A percentile compares a stretch with the other conserved stretches of the same genome.
phyloP scores from a whole-genome alignment of 2,888 invertebrate species.

The Dilophus febrilis region DNA sequence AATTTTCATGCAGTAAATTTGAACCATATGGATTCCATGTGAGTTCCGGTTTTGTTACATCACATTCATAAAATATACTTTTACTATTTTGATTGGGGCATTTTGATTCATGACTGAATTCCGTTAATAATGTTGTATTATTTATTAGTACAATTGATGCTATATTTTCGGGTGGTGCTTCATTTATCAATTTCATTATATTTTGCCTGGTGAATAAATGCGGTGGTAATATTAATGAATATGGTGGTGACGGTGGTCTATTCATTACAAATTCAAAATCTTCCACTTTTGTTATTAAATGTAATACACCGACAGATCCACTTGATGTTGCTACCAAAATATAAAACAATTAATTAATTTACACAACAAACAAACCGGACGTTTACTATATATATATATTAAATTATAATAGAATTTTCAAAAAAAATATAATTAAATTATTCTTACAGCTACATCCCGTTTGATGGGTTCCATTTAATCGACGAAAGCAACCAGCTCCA shows the following conservation, averaged over 20 bases:
- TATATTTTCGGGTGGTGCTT: conserved; percentile 34
- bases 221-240: conserved; percentile 55
- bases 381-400: background rate
- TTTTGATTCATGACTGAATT: conserved; percentile 45
- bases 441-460: conserved; percentile 84
- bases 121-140: conserved; percentile 17
- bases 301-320: conserved; percentile 74
- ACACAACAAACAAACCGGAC: conserved; percentile 1
- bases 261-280: conserved; percentile 58
- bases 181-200: conserved; percentile 36
- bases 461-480: conserved; percentile 88
- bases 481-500: conserved; percentile 68
- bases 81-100: conserved; percentile 70
- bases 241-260: conserved; percentile 60
- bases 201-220: conserved; percentile 40
- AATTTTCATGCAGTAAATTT: conserved; percentile 57
- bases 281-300: conserved; percentile 42
- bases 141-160: conserved; percentile 45
- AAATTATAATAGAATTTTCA: background rate
- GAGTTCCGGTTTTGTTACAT: conserved; percentile 27
- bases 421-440: background rate
- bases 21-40: conserved; percentile 69
- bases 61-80: conserved; percentile 31
- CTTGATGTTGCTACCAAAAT: conserved; percentile 33
- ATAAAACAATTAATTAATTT: conserved; percentile 2